Base-by-base conservation (phyloP, 2,888 invertebrate genomes). In the Nymphalis polychloros region DNA sequence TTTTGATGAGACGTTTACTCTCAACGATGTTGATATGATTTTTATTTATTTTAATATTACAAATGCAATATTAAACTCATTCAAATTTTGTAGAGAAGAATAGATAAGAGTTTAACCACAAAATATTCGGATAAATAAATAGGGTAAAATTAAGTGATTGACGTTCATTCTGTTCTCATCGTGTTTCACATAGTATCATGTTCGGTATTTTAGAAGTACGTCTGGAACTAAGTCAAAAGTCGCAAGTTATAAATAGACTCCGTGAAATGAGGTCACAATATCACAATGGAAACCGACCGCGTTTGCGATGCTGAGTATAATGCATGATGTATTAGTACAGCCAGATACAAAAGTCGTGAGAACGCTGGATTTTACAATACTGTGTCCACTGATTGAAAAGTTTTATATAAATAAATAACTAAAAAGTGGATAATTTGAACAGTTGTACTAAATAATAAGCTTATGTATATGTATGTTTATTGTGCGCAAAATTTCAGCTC, bases 181-280 rank as follows among this genome's bases (percentile, higher is more conserved):
- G 13, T 27, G 46, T 19, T 57, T 35, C 35, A 48, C 35, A 31
- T 52, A n/a, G n/a, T n/a, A 48, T 35, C 8, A 41, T 17, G 23
- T n/a, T 41, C 50, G 52, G 41, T 27, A 20, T 55, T 55, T 55
- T 55, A 55, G 53, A 17, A 23, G 27, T 27, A 31, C 8, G 53
- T 55, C 66, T 59, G 60, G 53, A 66, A 31, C 63, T 60, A 59
- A 72, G 72, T 68, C 70, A 70, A 70, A 68, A 68, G 72, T 76
- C 78, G 79, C 73, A 16, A 55, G 70, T 64, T 61, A 55, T 81
- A 82, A 82, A 82, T 50, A 72, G 59, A 66, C 60, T 55, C 19
- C 62, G 71, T 67, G 64, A 75, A 85, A 84, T 78, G 79, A 78
- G 85, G 85, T 83, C 85, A 83, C 77, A 78, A 76, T 79, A 78